Evolutionary conservation across 64 coral and sea anemone genomes (phyloP).

Genomic region (Montipora sp.): DNA sequence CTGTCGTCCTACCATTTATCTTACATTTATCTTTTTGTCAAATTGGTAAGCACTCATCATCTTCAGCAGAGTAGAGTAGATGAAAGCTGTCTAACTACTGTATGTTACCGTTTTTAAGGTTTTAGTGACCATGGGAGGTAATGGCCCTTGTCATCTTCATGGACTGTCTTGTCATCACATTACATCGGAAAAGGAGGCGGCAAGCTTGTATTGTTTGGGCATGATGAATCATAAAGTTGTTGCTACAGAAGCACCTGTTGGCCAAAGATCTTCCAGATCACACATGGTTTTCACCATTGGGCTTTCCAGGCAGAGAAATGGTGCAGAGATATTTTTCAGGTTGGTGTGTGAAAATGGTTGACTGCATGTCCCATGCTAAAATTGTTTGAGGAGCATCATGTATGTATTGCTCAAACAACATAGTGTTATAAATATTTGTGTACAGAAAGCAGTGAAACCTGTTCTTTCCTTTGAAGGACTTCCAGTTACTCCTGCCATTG

Average conservation of each 20-base stretch:
- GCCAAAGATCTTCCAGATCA: conserved; percentile 63
- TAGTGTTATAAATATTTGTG: no score
- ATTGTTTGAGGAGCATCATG: no score
- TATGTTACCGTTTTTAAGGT: conserved; percentile 4
- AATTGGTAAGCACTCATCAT: no score
- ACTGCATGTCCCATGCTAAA: no score
- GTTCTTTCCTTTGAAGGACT: no score
- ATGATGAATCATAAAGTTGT: not conserved
- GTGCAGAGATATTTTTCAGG: conserved; percentile 48
- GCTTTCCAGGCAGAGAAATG: conserved; percentile 38
- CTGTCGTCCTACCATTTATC: no score
- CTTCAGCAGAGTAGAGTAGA: no score
- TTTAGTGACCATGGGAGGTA: conserved; percentile 16
- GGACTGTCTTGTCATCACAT: conserved; percentile 45
- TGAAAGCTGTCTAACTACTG: no score
- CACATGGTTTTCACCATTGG: conserved; percentile 51
- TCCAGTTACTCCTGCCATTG: no score
- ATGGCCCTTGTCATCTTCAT: conserved; percentile 33
- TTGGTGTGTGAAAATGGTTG: not conserved
- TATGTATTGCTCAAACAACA: no score
- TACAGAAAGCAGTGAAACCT: no score
- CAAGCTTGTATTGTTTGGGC: conserved; percentile 21
- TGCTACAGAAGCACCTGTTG: not conserved
- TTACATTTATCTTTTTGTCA: no score
- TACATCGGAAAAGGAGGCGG: conserved; percentile 36